Evolutionary conservation across 2,113 vertebrate species (phyloP).

Genomic region (Ptilorrhoa leucosticta): DNA sequence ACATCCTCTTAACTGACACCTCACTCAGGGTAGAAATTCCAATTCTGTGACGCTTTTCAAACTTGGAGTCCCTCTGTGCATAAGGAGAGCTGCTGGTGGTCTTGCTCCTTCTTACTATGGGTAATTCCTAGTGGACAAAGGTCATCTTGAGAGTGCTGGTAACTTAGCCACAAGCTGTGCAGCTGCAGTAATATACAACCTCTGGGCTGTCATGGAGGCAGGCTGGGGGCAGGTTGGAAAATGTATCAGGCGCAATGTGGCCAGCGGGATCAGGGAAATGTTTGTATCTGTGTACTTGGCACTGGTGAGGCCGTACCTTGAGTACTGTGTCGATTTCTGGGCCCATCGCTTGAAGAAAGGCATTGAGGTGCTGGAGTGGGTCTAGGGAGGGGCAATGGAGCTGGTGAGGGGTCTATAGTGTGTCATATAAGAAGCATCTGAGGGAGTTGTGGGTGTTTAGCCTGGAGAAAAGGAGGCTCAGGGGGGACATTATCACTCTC

Average conservation of each 20-base stretch:
- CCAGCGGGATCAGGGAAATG: background rate
- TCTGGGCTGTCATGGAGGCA: background rate
- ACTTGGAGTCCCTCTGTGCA: background rate
- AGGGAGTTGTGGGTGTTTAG: background rate
- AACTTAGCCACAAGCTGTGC: background rate
- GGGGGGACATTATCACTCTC: background rate
- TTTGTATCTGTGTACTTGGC: background rate
- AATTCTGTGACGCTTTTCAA: background rate
- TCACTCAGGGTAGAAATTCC: background rate
- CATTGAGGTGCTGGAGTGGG: background rate
- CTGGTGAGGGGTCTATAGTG: too few species aligned
- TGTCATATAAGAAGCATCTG: background rate
- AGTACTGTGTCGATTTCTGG: background rate
- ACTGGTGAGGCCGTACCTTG: background rate
- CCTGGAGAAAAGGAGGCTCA: background rate
- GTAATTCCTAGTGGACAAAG: background rate
- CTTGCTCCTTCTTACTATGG: background rate
- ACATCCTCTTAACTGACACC: conserved; percentile 4
- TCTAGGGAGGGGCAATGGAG: background rate
- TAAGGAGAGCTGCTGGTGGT: background rate
- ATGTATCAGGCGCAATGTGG: background rate
- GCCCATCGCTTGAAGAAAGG: background rate
- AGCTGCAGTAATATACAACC: background rate
- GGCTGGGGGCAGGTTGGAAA: background rate
- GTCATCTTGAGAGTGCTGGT: background rate